Evolutionary conservation across 2,888 invertebrate species (phyloP).

Genomic region (Ochropacha duplaris): DNA sequence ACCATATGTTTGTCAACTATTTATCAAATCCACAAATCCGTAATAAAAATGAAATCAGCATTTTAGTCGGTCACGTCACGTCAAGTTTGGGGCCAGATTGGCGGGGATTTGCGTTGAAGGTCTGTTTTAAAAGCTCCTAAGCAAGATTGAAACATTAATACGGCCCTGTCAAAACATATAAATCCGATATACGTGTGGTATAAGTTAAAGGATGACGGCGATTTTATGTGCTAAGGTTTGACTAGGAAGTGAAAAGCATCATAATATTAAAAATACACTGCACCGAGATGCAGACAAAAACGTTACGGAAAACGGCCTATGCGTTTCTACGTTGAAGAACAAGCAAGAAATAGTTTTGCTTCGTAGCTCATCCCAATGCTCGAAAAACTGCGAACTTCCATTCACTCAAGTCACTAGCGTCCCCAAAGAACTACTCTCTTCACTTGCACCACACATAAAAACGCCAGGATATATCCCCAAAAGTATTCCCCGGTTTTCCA

Average conservation of each 20-base stretch:
- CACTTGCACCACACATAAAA: background rate
- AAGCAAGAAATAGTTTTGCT: too few species aligned
- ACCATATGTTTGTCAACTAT: background rate
- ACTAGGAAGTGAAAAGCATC: too few species aligned
- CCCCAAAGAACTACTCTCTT: background rate
- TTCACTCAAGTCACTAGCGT: too few species aligned
- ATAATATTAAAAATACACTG: too few species aligned
- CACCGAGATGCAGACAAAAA: too few species aligned
- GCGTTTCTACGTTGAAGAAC: too few species aligned
- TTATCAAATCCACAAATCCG: background rate
- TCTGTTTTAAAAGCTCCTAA: conserved; percentile 44
- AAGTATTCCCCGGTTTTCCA: conserved; percentile 2
- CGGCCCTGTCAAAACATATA: conserved; percentile 53
- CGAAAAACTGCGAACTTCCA: too few species aligned
- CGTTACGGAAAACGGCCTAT: too few species aligned
- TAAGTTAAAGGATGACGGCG: background rate
- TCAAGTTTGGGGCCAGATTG: conserved; percentile 16
- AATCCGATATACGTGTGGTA: conserved; percentile 36
- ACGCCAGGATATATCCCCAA: background rate
- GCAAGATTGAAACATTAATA: conserved; percentile 67
- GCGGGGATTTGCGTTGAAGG: conserved; percentile 19
- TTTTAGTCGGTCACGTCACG: background rate
- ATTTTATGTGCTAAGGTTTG: too few species aligned
- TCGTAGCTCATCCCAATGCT: too few species aligned
- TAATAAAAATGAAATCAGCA: background rate